These are phyloP conservation scores for Siniperca chuatsi DNA, from an alignment of 2,113 vertebrate genomes.

Conservation along the genomic window DNA sequence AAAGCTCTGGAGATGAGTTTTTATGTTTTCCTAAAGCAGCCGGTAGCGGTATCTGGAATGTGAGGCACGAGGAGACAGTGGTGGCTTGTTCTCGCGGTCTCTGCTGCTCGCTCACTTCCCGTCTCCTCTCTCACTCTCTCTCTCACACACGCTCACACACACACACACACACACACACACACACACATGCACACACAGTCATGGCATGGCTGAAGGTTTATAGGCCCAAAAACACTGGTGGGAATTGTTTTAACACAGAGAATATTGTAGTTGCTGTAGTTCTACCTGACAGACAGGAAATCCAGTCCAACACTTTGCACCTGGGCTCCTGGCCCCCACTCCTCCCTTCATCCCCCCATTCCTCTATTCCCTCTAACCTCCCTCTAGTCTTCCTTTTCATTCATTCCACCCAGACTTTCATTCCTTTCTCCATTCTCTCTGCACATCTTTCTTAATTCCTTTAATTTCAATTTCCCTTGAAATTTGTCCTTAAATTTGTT, in stretches of 20 bases:
- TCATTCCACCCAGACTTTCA: background rate
- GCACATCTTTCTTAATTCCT: background rate
- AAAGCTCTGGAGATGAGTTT: conserved; percentile 55
- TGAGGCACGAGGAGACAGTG: conserved; percentile 44
- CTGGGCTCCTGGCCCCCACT: conserved; percentile 1
- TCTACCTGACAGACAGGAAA: conserved; percentile 48
- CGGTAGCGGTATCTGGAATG: conserved; percentile 9
- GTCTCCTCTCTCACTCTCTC: background rate
- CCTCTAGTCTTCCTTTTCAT: background rate
- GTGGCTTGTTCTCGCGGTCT: conserved; percentile 50
- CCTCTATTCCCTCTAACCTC: background rate
- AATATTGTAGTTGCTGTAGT: conserved; percentile 34
- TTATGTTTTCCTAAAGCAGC: conserved; percentile 35
- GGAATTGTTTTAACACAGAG: conserved; percentile 55
- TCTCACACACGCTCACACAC: background rate
- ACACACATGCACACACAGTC: background rate
- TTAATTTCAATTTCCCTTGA: background rate
- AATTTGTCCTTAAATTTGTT: background rate
- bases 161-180: too few species aligned
- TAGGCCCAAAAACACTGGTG: conserved; percentile 2
- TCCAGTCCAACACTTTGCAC: conserved; percentile 31
- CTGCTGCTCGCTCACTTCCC: background rate
- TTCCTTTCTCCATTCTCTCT: background rate
- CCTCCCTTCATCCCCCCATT: background rate
- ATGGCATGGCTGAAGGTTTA: conserved; percentile 1